Evolutionary conservation across 2,888 invertebrate genomes (phyloP).

Genomic region (Sinelater perroti): DNA sequence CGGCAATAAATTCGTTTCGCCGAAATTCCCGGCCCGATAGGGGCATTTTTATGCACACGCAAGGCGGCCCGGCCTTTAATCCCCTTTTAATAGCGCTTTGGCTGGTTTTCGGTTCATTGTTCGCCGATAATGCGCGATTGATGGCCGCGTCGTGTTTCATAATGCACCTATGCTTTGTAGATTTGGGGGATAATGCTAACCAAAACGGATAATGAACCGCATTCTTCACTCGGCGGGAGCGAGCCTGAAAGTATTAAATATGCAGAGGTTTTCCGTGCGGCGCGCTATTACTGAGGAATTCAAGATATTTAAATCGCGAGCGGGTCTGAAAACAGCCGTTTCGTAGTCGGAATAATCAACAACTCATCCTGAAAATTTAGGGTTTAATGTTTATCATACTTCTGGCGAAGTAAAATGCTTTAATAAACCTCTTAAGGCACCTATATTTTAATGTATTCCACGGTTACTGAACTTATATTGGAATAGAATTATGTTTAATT

Average conservation of each 20-base stretch:
- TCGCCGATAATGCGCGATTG: conserved; percentile 23
- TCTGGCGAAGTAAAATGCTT: no score
- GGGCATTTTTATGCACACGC: conserved; percentile 19
- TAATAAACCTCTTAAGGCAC: no score
- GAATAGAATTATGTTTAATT: no score
- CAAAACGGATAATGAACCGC: conserved; percentile 4
- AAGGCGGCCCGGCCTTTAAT: conserved; percentile 20
- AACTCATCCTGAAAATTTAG: no score
- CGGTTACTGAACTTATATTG: no score
- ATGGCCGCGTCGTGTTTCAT: conserved; percentile 22
- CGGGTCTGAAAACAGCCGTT: no score
- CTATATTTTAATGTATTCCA: no score
- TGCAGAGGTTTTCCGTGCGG: background rate
- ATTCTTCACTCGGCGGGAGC: conserved; percentile 8
- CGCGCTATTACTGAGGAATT: conserved; percentile 3
- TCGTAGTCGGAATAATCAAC: no score
- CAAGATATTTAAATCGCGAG: background rate
- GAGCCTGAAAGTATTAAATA: conserved; percentile 14
- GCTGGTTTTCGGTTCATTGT: conserved; percentile 21
- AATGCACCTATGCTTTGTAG: conserved; percentile 4
- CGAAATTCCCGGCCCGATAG: no score
- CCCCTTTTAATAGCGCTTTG: conserved; percentile 22
- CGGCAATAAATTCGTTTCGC: background rate
- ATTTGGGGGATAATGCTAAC: conserved; percentile 5
- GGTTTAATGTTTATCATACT: no score